phyloP scores from a whole-genome alignment of 1,140 invertebrate species.

The Battus philenor region DNA sequence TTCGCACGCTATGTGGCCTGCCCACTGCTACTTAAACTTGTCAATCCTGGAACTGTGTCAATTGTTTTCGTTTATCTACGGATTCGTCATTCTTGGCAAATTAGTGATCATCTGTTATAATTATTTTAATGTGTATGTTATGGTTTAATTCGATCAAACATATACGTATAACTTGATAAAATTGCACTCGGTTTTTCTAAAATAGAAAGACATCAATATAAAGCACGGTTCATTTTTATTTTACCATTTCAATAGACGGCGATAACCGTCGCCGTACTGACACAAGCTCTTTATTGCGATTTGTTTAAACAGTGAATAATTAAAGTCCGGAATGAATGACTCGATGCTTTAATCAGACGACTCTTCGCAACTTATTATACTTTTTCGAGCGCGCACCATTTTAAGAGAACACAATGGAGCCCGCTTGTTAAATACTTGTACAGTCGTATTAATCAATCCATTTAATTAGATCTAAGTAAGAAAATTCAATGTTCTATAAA shows the following conservation, averaged over 20 bases:
- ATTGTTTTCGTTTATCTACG: too few relatives aligned
- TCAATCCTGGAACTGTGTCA: too few relatives aligned
- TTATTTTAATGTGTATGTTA: too few relatives aligned
- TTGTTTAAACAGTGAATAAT: constrained; percentile 72
- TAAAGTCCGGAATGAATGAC: constrained; percentile 66
- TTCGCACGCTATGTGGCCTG: too few relatives aligned
- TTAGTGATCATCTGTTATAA: too few relatives aligned
- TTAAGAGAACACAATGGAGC: constrained; percentile 54
- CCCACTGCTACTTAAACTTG: too few relatives aligned
- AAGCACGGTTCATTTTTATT: constrained; percentile 40
- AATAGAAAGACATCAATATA: constrained; percentile 54
- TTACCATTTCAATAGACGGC: constrained; percentile 39
- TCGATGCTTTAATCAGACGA: constrained; percentile 52
- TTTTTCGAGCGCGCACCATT: constrained; percentile 41
- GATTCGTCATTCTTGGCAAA: too few relatives aligned
- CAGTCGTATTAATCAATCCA: constrained; percentile 57
- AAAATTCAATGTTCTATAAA: too few relatives aligned
- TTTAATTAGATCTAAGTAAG: constrained; percentile 45
- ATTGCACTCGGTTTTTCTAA: too few relatives aligned
- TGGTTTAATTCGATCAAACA: too few relatives aligned
- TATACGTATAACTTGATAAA: too few relatives aligned
- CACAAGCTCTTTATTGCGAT: constrained; percentile 61
- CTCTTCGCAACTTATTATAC: constrained; percentile 45
- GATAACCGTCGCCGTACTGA: constrained; percentile 36
- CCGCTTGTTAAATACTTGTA: constrained; percentile 59